Base-by-base conservation (phyloP, 2,888 invertebrate genomes). In the Polyommatus iphigenia region DNA sequence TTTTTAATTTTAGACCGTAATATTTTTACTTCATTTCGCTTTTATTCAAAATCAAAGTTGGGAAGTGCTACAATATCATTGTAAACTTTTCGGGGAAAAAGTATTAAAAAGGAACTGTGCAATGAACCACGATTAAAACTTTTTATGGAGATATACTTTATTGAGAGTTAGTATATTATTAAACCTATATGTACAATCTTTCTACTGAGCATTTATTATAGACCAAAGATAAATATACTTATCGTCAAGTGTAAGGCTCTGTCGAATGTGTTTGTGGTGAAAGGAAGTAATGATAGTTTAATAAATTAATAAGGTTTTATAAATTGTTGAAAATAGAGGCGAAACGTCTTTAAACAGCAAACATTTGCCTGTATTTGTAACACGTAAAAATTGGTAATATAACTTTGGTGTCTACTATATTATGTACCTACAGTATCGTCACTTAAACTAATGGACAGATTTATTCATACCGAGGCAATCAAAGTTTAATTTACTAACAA, bases 31-130 rank as follows among this genome's bases (percentile, higher is more conserved):
- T 67, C 13, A 24, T 29, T 24, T 67, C 62, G 24, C 29, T 67
- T 24, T 67, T 24, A 24, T 67, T 67, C 13, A 67, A 67, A 24
- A 67, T 29, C 29, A 20, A 67, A 67, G 62, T 67, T 67, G 62
- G 62, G 20, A 29, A 29, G 13, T 67, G 62, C 24, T 20, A 20
- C 20, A 59, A 59, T 59, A 20, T 59, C 2, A 59, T 59, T 59
- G 20, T 7, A 20, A 20, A 20, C 59, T 59, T 59, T 59, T 8
- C 54, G 0, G 18, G 4, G 54, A 18, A 54, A 20, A 59, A 8
- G n/a, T 59, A 20, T 59, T 59, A 10, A n/a, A 59, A 54, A 54
- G 18, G 54, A 18, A 54, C 15, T 54, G 54, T 54, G 54, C 54
- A 18, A 54, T 54, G 54, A 54, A 54, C 54, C 54, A 54, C 18